Evolutionary conservation across 2,113 vertebrate genomes (phyloP).

Genomic region (Larimichthys polyactis): DNA sequence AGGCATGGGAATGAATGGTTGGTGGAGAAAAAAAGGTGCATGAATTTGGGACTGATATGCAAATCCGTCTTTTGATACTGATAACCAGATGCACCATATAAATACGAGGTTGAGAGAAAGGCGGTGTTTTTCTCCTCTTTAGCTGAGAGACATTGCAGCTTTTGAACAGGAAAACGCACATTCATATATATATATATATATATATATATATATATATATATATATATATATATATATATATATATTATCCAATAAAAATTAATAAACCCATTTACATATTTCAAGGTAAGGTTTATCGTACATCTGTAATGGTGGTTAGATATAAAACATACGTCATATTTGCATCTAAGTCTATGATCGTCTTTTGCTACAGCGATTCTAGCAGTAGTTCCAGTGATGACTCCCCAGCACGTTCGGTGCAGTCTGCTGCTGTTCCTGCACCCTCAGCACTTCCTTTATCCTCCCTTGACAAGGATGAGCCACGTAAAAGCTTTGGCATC

Average conservation of each 20-base stretch:
- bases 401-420: constrained; percentile 95
- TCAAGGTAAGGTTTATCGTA: not conserved
- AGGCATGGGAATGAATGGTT: constrained; percentile 63
- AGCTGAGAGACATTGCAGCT: not conserved
- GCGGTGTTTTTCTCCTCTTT: not conserved
- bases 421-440: constrained; percentile 95
- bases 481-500: constrained; percentile 98
- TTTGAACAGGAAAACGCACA: not conserved
- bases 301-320: not conserved
- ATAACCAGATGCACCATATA: not conserved
- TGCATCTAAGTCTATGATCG: constrained; percentile 24
- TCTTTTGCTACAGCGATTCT: constrained; percentile 89
- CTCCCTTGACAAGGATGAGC: constrained; percentile 96
- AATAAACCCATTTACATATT: not conserved
- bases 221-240: no score
- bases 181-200: no score
- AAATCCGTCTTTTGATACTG: constrained; percentile 8
- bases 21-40: constrained; percentile 56
- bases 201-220: no score
- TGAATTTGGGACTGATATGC: constrained; percentile 13
- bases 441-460: constrained; percentile 92
- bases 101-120: not conserved
- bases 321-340: not conserved
- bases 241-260: not conserved
- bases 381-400: constrained; percentile 98